These are phyloP conservation scores for Cylloceria caligata DNA, from an alignment of 2,888 invertebrate species.

Conservation along the genomic window DNA sequence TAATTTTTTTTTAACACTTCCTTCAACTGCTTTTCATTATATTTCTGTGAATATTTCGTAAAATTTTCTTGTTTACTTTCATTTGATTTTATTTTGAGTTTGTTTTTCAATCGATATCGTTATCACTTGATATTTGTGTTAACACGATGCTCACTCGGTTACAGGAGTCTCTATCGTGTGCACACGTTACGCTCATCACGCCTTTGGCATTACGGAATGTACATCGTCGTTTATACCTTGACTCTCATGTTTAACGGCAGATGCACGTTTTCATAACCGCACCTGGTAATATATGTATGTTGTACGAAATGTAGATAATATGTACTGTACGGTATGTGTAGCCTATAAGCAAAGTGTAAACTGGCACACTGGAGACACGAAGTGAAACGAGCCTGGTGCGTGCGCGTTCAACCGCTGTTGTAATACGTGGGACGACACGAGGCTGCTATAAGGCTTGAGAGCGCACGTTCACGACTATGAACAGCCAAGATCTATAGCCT, in stretches of 20 bases:
- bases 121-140: neutral
- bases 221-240: slow-evolving; percentile 18
- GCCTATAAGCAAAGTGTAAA: slow-evolving; percentile 29
- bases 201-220: neutral
- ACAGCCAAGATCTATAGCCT: slow-evolving; percentile 1
- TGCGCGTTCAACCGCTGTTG: neutral
- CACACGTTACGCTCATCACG: neutral
- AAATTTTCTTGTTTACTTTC: too few relatives aligned
- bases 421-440: slow-evolving; percentile 13
- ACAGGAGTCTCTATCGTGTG: neutral
- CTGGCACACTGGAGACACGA: slow-evolving; percentile 25
- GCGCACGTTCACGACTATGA: slow-evolving; percentile 10
- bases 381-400: neutral
- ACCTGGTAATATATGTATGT: slow-evolving; percentile 24
- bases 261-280: slow-evolving; percentile 43
- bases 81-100: neutral
- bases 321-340: neutral
- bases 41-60: neutral
- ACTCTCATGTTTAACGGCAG: slow-evolving; percentile 39
- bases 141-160: neutral
- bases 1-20: neutral
- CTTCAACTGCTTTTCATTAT: neutral
- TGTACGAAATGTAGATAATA: slow-evolving; percentile 24
- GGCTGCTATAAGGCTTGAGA: neutral
- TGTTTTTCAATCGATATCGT: neutral